These are phyloP conservation scores for Zosterops japonicus DNA, from an alignment of 2,113 vertebrate genomes.

Conservation along the genomic window DNA sequence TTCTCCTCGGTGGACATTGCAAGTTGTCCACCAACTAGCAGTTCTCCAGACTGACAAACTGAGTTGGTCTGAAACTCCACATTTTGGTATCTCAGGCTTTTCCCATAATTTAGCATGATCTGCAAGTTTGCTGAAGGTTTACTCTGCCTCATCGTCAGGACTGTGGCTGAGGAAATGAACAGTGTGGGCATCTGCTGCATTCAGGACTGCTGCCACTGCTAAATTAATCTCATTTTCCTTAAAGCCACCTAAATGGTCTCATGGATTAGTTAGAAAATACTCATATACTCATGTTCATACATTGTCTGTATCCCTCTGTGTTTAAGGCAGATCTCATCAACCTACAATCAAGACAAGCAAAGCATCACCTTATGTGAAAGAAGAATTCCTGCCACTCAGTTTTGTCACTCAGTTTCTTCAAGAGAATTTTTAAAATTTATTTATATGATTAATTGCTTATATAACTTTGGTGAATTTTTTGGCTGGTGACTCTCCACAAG, in stretches of 20 bases:
- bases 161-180: neutral
- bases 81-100: neutral
- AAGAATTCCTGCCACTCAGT: neutral
- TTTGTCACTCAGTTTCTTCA: neutral
- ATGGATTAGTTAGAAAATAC: neutral
- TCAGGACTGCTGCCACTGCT: neutral
- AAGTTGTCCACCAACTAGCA: neutral
- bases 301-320: neutral
- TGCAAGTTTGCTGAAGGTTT: neutral
- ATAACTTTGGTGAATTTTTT: neutral
- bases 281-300: neutral
- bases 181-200: neutral
- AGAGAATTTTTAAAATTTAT: neutral
- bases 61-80: neutral
- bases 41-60: neutral
- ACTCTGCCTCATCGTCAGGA: neutral
- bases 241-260: rapidly evolving
- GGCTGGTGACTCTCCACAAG: neutral
- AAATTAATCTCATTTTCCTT: neutral
- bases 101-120: neutral
- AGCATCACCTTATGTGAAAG: neutral
- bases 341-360: neutral
- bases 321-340: neutral
- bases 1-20: neutral
- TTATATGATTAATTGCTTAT: neutral